Conservation (phyloP, 2,888 invertebrate genomes). For the Pristionchus japonicus region DNA sequence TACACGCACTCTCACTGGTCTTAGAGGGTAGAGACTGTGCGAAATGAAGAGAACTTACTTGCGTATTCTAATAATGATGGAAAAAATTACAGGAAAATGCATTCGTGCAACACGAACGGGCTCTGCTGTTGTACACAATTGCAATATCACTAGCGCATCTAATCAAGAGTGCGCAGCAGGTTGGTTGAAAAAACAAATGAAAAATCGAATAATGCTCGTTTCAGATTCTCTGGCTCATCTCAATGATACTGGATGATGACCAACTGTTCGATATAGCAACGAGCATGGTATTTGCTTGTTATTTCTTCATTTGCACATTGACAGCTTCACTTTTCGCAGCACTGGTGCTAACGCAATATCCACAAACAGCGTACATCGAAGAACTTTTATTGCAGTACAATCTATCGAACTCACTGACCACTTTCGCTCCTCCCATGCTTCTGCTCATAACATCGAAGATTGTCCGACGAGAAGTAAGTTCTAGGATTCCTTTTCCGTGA, state of each 20-base stretch:
- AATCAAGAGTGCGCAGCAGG: constrained; percentile 16
- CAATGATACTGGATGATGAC: not conserved
- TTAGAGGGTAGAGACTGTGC: too few species aligned
- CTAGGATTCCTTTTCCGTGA: too few species aligned
- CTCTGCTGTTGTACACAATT: not conserved
- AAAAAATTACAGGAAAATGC: not conserved
- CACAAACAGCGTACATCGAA: too few species aligned
- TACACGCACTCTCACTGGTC: too few species aligned
- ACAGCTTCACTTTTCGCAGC: too few species aligned
- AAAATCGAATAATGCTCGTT: not conserved
- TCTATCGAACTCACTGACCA: not conserved
- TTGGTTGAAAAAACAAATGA: not conserved
- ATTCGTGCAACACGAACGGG: not conserved
- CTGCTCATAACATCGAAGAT: not conserved
- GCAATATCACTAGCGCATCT: not conserved
- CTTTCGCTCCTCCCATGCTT: not conserved
- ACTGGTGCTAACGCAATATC: too few species aligned
- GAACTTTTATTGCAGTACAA: not conserved
- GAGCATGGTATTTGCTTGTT: not conserved
- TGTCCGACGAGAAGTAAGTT: not conserved
- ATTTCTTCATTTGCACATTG: not conserved
- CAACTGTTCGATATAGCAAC: not conserved
- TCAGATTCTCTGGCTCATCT: constrained; percentile 1
- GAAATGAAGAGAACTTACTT: too few species aligned
- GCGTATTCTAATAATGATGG: too few species aligned